Percentiles rank a stretch among this genome's conserved stretches.
phyloP scores from a whole-genome alignment of 2,888 invertebrate genomes.

The Drosophila testacea region DNA sequence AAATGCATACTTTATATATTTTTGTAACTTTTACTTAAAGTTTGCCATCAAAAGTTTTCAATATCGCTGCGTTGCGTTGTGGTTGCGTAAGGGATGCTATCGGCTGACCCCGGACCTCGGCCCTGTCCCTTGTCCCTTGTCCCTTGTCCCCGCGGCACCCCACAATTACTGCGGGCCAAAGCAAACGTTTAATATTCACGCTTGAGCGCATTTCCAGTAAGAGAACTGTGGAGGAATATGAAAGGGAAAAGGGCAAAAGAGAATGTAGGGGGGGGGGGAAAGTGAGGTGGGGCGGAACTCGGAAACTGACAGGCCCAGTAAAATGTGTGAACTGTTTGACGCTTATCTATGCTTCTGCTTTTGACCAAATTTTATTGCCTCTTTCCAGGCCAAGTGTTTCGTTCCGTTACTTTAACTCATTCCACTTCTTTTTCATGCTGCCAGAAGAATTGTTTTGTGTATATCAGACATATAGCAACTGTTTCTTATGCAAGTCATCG shows the following conservation, averaged over 20 bases:
- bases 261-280: background rate
- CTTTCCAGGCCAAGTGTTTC: conserved; percentile 75
- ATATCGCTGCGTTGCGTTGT: conserved; percentile 38
- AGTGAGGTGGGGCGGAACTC: conserved; percentile 26
- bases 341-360: conserved; percentile 74
- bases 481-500: conserved; percentile 46
- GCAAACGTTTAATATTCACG: conserved; percentile 81
- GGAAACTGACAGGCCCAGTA: conserved; percentile 45
- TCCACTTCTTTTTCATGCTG: background rate
- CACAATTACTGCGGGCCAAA: conserved; percentile 37
- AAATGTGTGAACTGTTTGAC: conserved; percentile 81
- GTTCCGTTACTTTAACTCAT: conserved; percentile 46
- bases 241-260: background rate
- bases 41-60: conserved; percentile 49
- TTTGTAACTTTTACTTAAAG: conserved; percentile 44
- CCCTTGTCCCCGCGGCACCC: background rate
- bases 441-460: conserved; percentile 27
- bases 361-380: conserved; percentile 80
- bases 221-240: conserved; percentile 3
- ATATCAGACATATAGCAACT: background rate
- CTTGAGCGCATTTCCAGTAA: conserved; percentile 71
- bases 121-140: background rate
- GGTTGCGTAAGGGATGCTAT: conserved; percentile 56
- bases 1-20: conserved; percentile 20
- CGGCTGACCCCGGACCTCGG: conserved; percentile 16